Percentiles rank a stretch among this genome's conserved stretches.
Evolutionary conservation across 2,113 vertebrate genomes (phyloP).

Genomic region (Actinemys pallida): DNA sequence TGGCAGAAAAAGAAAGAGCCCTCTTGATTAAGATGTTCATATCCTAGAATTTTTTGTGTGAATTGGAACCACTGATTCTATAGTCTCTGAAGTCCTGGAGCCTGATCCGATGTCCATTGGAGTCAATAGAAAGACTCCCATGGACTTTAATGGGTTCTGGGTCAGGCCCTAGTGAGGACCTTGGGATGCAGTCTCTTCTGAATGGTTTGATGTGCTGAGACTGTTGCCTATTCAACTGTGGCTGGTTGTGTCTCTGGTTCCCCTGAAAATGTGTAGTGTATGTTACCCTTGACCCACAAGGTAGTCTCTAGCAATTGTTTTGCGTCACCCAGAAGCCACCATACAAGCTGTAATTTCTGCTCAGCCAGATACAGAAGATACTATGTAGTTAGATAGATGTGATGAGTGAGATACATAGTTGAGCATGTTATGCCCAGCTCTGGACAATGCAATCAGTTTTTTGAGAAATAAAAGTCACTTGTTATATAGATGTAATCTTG

Average conservation of each 20-base stretch:
- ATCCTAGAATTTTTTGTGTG: not conserved
- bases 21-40: not conserved
- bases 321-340: not conserved
- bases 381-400: not conserved
- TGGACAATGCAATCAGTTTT: slow-evolving; percentile 16
- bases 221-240: not conserved
- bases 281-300: not conserved
- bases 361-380: not conserved
- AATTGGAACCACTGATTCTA: not conserved
- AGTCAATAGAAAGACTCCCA: not conserved
- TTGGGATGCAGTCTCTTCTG: not conserved
- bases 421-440: not conserved
- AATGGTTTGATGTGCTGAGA: not conserved
- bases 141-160: not conserved
- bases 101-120: not conserved
- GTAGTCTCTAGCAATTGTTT: not conserved
- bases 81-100: not conserved
- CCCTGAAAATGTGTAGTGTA: not conserved
- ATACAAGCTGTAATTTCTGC: not conserved
- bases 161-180: not conserved
- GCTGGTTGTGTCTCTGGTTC: not conserved
- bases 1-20: not conserved
- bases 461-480: not conserved
- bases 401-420: not conserved
- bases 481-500: not conserved